phyloP scores from a whole-genome alignment of 2,113 vertebrate genomes.

The Catharus bicknelli region DNA sequence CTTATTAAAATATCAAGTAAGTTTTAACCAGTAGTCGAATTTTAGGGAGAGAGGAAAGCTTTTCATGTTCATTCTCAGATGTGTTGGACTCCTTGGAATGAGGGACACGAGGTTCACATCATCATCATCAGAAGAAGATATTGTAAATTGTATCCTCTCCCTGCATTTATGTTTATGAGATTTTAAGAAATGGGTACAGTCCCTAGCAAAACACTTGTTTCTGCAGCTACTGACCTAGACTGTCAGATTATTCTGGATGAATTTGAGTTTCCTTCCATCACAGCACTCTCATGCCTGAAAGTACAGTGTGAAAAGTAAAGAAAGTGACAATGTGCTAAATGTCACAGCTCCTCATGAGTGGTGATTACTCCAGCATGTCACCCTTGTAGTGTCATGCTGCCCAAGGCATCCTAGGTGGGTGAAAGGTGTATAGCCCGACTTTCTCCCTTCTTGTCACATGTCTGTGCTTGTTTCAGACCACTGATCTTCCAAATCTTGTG shows the following conservation, averaged over 20 bases:
- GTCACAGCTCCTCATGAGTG: rapidly evolving
- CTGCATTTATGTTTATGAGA: background rate
- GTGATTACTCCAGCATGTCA: rapidly evolving
- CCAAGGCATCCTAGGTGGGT: rapidly evolving
- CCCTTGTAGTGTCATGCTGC: rapidly evolving
- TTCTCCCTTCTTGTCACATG: background rate
- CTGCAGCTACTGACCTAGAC: background rate
- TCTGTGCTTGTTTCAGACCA: background rate
- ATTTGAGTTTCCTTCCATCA: background rate
- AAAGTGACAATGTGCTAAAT: background rate
- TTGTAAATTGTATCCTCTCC: background rate
- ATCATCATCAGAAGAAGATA: background rate
- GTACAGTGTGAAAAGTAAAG: background rate
- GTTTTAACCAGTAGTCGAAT: background rate
- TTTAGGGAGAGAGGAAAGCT: background rate
- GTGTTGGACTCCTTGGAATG: background rate
- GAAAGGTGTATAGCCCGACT: rapidly evolving
- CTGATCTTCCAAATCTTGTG: background rate
- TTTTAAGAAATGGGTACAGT: background rate
- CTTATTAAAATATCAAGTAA: background rate
- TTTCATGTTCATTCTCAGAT: background rate
- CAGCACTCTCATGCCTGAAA: background rate
- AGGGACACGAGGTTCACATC: background rate
- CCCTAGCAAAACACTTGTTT: background rate
- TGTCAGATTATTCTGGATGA: background rate